A percentile compares a stretch with the other conserved stretches of the same genome.
phyloP scores from a whole-genome alignment of 2,113 vertebrate species.

The Accipiter cooperii region DNA sequence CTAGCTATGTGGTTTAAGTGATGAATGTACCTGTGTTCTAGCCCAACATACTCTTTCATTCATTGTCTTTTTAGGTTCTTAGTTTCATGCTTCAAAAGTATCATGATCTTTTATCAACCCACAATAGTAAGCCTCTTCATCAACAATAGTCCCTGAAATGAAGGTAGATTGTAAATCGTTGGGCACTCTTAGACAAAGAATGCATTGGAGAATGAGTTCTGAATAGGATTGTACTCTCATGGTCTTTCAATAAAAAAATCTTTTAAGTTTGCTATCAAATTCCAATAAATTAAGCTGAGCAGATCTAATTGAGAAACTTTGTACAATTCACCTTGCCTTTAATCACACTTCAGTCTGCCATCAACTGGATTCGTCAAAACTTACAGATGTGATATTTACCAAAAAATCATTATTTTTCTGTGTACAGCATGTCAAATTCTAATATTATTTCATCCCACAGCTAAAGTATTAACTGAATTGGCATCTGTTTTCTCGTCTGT shows the following conservation, averaged over 20 bases:
- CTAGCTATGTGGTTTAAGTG: neutral
- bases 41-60: neutral
- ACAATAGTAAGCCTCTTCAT: neutral
- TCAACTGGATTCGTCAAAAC: neutral
- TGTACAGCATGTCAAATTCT: neutral
- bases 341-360: neutral
- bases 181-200: slow-evolving; percentile 25
- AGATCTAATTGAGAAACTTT: slow-evolving; percentile 36
- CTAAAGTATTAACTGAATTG: neutral
- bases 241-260: slow-evolving; percentile 40
- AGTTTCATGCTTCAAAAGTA: neutral
- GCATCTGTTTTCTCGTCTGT: neutral
- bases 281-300: slow-evolving; percentile 15
- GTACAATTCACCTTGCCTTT: slow-evolving; percentile 38
- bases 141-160: slow-evolving; percentile 37
- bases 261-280: slow-evolving; percentile 21
- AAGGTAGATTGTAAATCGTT: slow-evolving; percentile 6
- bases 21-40: neutral
- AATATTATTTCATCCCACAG: neutral
- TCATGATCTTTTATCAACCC: neutral
- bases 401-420: neutral
- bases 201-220: slow-evolving; percentile 5
- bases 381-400: neutral
- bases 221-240: slow-evolving; percentile 6
- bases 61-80: neutral